A percentile compares a stretch with the other conserved stretches of the same genome.
These are phyloP conservation scores for Chaetodon auriga DNA, from an alignment of 2,113 vertebrate genomes.

Conservation along the genomic window DNA sequence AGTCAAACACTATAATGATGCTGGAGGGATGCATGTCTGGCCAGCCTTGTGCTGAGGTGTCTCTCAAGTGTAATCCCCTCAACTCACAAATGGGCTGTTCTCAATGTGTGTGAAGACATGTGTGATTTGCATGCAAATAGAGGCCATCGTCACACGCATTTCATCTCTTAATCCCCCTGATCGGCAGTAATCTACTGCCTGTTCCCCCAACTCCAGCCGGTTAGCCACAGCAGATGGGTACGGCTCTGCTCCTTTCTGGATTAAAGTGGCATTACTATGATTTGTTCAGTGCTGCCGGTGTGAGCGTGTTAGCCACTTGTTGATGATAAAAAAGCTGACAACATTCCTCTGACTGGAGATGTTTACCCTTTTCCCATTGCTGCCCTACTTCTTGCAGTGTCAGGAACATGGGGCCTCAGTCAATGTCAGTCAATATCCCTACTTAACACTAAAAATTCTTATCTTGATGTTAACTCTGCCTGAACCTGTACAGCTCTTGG, in stretches of 20 bases:
- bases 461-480: background rate
- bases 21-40: constrained; percentile 3
- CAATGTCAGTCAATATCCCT: constrained; percentile 15
- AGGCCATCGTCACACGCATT: constrained; percentile 30
- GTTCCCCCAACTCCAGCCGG: constrained; percentile 33
- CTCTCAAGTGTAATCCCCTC: constrained; percentile 52
- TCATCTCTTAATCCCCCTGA: constrained; percentile 71
- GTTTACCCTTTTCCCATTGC: constrained; percentile 43
- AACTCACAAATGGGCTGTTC: constrained; percentile 35
- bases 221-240: constrained; percentile 71
- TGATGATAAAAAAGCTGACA: constrained; percentile 41
- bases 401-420: background rate
- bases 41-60: constrained; percentile 5
- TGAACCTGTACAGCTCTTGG: constrained; percentile 19
- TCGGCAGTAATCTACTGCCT: constrained; percentile 66
- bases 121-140: constrained; percentile 59
- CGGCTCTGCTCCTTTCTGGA: constrained; percentile 49
- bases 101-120: constrained; percentile 25
- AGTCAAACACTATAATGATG: constrained; percentile 2
- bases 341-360: constrained; percentile 36
- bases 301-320: constrained; percentile 34
- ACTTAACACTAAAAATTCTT: background rate
- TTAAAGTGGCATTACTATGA: constrained; percentile 65
- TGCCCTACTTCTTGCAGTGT: constrained; percentile 35
- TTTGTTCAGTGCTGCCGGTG: constrained; percentile 9